A percentile compares a stretch with the other conserved stretches of the same genome.
phyloP scores from a whole-genome alignment of 2,113 vertebrate genomes.

The Mandrillus leucophaeus region DNA sequence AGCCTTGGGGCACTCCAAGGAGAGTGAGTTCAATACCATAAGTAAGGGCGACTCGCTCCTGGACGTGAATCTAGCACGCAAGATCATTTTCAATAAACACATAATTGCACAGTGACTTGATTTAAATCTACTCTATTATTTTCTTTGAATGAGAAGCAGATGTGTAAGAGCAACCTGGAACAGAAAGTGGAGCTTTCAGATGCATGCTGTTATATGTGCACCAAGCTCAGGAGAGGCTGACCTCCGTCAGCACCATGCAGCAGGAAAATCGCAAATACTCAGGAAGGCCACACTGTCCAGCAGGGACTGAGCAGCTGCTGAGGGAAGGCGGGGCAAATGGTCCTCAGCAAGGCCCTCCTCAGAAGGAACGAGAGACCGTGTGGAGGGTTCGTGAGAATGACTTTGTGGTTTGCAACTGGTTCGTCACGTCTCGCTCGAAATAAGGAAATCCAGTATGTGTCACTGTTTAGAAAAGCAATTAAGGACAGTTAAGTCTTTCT shows the following conservation, averaged over 20 bases:
- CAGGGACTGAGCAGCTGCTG: background rate
- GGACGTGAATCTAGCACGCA: background rate
- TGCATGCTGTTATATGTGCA: background rate
- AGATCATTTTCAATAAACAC: slow-evolving; percentile 43
- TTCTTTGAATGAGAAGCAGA: slow-evolving; percentile 49
- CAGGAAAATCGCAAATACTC: background rate
- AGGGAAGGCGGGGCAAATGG: background rate
- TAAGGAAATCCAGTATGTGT: background rate
- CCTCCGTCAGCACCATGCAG: background rate
- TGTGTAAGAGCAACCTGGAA: background rate
- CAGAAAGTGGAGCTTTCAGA: slow-evolving; percentile 7
- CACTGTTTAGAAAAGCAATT: slow-evolving; percentile 45
- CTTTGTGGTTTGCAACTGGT: background rate
- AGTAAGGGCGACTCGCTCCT: slow-evolving; percentile 51
- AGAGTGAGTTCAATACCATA: background rate
- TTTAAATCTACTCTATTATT: slow-evolving; percentile 39
- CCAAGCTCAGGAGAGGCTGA: background rate
- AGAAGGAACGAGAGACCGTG: background rate
- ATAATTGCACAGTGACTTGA: background rate
- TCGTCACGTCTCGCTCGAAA: background rate
- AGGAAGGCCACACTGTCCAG: background rate
- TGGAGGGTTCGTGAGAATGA: background rate
- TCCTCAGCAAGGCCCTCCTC: background rate
- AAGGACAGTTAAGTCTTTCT: background rate
- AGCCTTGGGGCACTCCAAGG: background rate